Evolutionary conservation across 2,113 vertebrate genomes (phyloP).

Genomic region (Lucifuga dentata): DNA sequence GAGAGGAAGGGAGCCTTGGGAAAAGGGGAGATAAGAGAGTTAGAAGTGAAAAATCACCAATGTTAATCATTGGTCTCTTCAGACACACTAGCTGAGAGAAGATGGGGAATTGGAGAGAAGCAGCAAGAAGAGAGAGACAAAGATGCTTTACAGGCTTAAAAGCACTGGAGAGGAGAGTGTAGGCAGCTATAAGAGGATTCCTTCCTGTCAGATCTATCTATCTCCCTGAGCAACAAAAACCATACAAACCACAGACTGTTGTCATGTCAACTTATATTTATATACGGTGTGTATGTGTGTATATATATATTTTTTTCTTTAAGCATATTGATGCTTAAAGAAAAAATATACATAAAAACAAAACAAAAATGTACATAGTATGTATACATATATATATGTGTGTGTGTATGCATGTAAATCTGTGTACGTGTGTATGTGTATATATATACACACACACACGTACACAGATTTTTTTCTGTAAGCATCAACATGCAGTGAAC

Average conservation of each 20-base stretch:
- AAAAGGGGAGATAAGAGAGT: not conserved
- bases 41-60: constrained; percentile 2
- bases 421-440: no score
- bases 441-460: no score
- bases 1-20: not conserved
- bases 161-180: constrained; percentile 36
- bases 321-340: no score
- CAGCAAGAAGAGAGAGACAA: constrained; percentile 21
- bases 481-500: no score
- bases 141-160: constrained; percentile 64
- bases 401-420: constrained; percentile 5
- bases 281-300: no score
- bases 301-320: no score
- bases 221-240: constrained; percentile 40
- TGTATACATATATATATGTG: not conserved
- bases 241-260: constrained; percentile 41
- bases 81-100: constrained; percentile 22
- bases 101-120: constrained; percentile 23
- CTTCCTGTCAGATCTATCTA: constrained; percentile 50
- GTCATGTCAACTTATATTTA: constrained; percentile 43
- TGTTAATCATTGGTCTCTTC: constrained; percentile 31
- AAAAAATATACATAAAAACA: no score
- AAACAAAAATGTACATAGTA: constrained; percentile 29
- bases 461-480: no score
- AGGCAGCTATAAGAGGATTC: constrained; percentile 74